A percentile compares a stretch with the other conserved stretches of the same genome.
phyloP scores from a whole-genome alignment of 1,140 invertebrate genomes.

The Drosophila micromelanica region DNA sequence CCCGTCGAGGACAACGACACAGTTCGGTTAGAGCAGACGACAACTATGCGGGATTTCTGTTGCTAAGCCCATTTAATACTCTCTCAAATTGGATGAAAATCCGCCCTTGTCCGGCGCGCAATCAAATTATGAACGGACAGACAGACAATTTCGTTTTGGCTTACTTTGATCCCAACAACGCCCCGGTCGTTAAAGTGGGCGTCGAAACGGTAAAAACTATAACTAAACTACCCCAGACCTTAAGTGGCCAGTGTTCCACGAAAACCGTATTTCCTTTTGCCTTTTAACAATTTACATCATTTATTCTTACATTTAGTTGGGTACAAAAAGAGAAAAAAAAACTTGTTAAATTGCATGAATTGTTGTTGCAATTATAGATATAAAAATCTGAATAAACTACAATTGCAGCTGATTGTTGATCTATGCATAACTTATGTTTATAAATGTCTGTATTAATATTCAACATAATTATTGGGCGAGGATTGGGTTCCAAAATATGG shows the following conservation, averaged over 20 bases:
- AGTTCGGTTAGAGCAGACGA: neutral
- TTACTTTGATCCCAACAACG: conserved; percentile 50
- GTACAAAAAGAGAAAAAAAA: no score
- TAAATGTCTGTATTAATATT: neutral
- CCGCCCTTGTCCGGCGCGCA: conserved; percentile 1
- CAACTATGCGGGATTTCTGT: neutral
- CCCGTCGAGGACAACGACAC: neutral
- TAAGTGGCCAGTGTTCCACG: no score
- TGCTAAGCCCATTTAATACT: conserved; percentile 15
- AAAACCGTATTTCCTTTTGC: no score
- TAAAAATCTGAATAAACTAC: neutral
- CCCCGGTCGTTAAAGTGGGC: conserved; percentile 52
- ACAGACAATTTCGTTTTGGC: conserved; percentile 51
- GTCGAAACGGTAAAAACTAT: conserved; percentile 5
- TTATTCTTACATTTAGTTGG: no score
- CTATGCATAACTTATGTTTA: neutral
- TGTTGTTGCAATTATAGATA: no score
- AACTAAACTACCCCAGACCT: neutral
- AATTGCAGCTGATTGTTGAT: neutral
- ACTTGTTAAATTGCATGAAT: no score
- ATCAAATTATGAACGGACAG: conserved; percentile 35
- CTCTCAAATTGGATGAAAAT: conserved; percentile 1
- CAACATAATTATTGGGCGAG: neutral
- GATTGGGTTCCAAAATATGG: neutral
- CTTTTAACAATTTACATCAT: no score